These are phyloP conservation scores for Gymnothorax javanicus DNA, from an alignment of 2,797 vertebrate species.

Conservation along the genomic window DNA sequence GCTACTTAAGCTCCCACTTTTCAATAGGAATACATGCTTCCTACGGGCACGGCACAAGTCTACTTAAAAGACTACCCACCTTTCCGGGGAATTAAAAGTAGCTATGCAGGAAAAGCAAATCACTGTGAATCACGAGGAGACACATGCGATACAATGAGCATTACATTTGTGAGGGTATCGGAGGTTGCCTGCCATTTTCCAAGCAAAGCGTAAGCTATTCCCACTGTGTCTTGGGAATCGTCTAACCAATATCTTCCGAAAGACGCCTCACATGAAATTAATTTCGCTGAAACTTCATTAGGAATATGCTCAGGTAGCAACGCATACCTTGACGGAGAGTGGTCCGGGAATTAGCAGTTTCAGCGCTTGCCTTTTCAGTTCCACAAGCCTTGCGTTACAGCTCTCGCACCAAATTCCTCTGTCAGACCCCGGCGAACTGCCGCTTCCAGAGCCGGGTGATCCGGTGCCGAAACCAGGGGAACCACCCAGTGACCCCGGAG, in stretches of 20 bases:
- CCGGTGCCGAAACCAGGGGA: conserved; percentile 94
- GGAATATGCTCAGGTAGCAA: background rate
- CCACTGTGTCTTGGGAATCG: too few species aligned
- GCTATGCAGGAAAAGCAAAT: background rate
- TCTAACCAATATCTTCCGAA: background rate
- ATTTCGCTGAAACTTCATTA: background rate
- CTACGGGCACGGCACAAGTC: too few species aligned
- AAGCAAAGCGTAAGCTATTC: background rate
- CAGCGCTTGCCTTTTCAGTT: conserved; percentile 93
- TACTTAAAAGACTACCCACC: background rate
- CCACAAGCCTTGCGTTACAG: conserved; percentile 88
- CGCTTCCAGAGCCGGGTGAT: conserved; percentile 91
- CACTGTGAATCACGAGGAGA: background rate
- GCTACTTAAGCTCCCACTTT: too few species aligned
- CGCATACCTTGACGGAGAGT: conserved; percentile 87
- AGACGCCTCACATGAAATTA: background rate
- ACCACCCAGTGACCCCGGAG: conserved; percentile 90
- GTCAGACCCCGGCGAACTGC: conserved; percentile 94
- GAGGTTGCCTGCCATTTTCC: background rate
- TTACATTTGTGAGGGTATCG: background rate
- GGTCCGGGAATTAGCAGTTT: conserved; percentile 91
- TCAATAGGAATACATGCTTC: too few species aligned
- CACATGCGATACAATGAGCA: background rate
- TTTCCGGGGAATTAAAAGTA: background rate
- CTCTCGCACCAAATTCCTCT: conserved; percentile 94